Conservation (phyloP, 1,140 invertebrate genomes). For the Chrysopa pallens region DNA sequence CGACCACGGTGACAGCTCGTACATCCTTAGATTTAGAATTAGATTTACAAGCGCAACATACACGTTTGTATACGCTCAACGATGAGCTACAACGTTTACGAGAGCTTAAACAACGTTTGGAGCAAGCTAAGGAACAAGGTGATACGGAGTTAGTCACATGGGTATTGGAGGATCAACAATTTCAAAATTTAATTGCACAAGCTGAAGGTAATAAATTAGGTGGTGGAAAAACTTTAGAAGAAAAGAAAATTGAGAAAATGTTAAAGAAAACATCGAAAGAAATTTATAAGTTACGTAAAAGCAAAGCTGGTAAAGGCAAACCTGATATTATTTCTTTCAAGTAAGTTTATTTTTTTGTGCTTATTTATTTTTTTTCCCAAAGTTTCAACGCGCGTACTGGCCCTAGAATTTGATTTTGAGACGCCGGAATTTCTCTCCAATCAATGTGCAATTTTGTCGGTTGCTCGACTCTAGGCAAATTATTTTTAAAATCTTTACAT, state of each 20-base stretch:
- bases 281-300: slow-evolving; percentile 76
- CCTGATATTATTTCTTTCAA: slow-evolving; percentile 85
- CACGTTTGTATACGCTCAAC: slow-evolving; percentile 57
- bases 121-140: slow-evolving; percentile 55
- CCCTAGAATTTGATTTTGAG: too few species aligned
- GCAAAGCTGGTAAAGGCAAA: slow-evolving; percentile 70
- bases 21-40: slow-evolving; percentile 85
- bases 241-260: slow-evolving; percentile 64
- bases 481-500: too few species aligned
- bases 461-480: too few species aligned
- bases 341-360: slow-evolving; percentile 41
- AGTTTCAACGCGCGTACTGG: too few species aligned
- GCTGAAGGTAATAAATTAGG: slow-evolving; percentile 36
- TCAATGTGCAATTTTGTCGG: too few species aligned
- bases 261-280: slow-evolving; percentile 73
- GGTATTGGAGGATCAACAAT: slow-evolving; percentile 71
- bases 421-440: too few species aligned
- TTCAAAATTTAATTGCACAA: slow-evolving; percentile 56
- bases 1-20: slow-evolving; percentile 36
- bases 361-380: too few species aligned
- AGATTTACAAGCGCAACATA: slow-evolving; percentile 78
- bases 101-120: slow-evolving; percentile 57
- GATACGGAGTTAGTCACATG: slow-evolving; percentile 63
- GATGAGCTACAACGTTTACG: slow-evolving; percentile 67
- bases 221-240: slow-evolving; percentile 47